Conservation (phyloP, 2,888 invertebrate genomes). For the Spisula subtruncata region DNA sequence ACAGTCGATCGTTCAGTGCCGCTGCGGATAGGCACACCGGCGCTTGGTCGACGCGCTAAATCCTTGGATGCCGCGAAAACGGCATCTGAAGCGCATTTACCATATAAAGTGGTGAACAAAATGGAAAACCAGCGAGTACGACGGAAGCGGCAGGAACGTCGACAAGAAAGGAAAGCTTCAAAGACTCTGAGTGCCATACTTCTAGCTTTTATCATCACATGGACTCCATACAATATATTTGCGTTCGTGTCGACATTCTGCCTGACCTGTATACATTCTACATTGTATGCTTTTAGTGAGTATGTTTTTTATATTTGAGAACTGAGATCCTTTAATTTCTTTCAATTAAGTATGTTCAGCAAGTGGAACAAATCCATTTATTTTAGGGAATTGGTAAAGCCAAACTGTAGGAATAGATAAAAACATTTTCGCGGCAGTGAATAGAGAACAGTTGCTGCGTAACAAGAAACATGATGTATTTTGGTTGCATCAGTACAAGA, state of each 20-base stretch:
- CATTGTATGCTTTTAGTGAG: constrained; percentile 86
- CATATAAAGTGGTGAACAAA: constrained; percentile 81
- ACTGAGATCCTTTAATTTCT: too few species aligned
- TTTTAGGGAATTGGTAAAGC: too few species aligned
- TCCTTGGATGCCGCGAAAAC: constrained; percentile 78
- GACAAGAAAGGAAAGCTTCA: constrained; percentile 98
- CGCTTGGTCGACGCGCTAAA: constrained; percentile 80
- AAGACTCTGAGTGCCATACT: constrained; percentile 98
- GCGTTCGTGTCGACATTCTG: constrained; percentile 85
- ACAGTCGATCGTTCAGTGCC: constrained; percentile 68
- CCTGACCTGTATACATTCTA: constrained; percentile 81
- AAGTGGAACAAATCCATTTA: too few species aligned
- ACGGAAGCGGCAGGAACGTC: constrained; percentile 97
- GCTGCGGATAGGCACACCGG: constrained; percentile 80
- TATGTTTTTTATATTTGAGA: constrained; percentile 46
- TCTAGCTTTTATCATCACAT: constrained; percentile 98
- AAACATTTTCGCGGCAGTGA: too few species aligned
- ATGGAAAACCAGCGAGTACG: constrained; percentile 82
- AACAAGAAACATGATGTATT: too few species aligned
- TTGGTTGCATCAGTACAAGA: too few species aligned
- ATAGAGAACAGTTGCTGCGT: too few species aligned
- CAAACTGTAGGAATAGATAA: too few species aligned
- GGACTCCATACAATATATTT: constrained; percentile 93
- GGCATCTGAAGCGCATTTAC: constrained; percentile 83
- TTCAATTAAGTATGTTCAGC: too few species aligned